Conservation (phyloP, 1,140 invertebrate genomes). For the Drosophila burlai region DNA sequence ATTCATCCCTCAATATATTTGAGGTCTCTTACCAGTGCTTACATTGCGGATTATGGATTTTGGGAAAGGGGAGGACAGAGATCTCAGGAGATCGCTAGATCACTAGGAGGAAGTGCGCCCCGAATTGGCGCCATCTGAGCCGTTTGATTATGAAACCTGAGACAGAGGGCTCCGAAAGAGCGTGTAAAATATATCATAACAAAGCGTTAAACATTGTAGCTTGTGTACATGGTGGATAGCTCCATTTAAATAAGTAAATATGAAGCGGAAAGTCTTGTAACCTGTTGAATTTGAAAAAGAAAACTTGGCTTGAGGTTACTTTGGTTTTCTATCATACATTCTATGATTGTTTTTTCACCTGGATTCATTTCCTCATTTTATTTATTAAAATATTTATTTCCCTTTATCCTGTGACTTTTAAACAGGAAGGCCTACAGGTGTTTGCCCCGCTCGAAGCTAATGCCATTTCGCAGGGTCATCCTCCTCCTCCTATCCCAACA, state of each 20-base stretch:
- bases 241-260: not conserved
- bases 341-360: not conserved
- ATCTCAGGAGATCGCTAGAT: not conserved
- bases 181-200: not conserved
- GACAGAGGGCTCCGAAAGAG: not conserved
- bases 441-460: conserved; percentile 6
- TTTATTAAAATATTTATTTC: not conserved
- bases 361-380: not conserved
- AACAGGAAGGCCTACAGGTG: conserved; percentile 45
- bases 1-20: not conserved
- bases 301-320: not conserved
- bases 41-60: conserved; percentile 36
- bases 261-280: not conserved
- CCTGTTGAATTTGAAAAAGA: not conserved
- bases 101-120: conserved; percentile 43
- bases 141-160: not conserved
- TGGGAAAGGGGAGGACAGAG: not conserved
- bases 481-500: not conserved
- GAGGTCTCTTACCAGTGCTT: conserved; percentile 7
- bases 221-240: not conserved
- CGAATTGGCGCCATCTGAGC: conserved; percentile 49
- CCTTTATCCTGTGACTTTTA: too few relatives aligned
- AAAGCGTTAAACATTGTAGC: not conserved
- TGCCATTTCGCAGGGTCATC: not conserved
- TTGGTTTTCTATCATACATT: not conserved